Conservation (phyloP, 2,113 vertebrate species). For the Glareola pratincola region DNA sequence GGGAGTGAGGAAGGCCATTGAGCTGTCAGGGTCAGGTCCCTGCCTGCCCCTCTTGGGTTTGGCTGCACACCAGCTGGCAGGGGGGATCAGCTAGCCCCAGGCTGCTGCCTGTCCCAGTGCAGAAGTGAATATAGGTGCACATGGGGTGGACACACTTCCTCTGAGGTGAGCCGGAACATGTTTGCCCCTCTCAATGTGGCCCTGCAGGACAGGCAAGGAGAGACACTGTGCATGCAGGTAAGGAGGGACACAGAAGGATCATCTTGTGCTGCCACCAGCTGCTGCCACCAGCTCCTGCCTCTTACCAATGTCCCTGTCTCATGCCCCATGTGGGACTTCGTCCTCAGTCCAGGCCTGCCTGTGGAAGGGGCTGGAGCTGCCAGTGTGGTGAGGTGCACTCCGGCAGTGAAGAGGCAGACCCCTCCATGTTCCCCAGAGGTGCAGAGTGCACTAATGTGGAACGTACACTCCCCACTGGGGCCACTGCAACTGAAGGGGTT, state of each 20-base stretch:
- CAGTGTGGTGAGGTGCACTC: rapidly evolving
- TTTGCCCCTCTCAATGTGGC: not conserved
- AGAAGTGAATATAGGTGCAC: not conserved
- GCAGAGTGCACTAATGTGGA: not conserved
- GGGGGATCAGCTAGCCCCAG: not conserved
- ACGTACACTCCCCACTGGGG: rapidly evolving
- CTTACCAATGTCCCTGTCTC: not conserved
- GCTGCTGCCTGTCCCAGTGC: not conserved
- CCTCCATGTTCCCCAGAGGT: not conserved
- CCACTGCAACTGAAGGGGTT: not conserved
- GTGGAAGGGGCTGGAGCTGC: not conserved
- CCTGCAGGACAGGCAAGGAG: not conserved
- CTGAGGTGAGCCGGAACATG: rapidly evolving
- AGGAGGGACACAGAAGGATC: not conserved
- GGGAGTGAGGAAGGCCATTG: not conserved
- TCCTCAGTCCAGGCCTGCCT: not conserved
- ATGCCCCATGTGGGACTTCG: not conserved
- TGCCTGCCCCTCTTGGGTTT: not conserved
- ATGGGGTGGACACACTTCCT: not conserved
- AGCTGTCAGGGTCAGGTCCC: not conserved
- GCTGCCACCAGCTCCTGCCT: not conserved
- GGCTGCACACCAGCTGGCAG: not conserved
- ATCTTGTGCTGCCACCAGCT: not conserved
- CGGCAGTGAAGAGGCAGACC: not conserved
- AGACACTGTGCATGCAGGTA: not conserved